Percentiles rank a stretch among this genome's conserved stretches.
Conservation (phyloP, 2,888 invertebrate species). For the Eupithecia subfuscata region DNA sequence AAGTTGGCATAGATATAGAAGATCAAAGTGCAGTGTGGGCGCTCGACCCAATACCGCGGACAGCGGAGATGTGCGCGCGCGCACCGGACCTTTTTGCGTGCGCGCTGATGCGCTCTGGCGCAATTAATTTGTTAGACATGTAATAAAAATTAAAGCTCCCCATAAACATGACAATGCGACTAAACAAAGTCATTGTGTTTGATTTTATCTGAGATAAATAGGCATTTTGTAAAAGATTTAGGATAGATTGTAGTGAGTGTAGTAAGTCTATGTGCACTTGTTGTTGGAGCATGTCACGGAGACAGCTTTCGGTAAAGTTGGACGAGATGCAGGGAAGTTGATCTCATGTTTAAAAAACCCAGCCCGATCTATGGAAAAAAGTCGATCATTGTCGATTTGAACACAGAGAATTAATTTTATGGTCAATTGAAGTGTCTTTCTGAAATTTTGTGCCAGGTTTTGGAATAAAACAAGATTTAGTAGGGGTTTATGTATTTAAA, state of each 20-base stretch:
- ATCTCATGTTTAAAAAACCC: background rate
- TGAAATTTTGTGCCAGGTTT: slow-evolving; percentile 45
- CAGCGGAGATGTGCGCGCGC: slow-evolving; percentile 68
- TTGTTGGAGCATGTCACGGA: background rate
- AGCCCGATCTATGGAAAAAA: background rate
- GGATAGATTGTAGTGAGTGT: background rate
- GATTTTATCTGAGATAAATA: background rate
- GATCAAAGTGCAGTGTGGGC: slow-evolving; percentile 83
- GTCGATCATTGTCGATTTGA: background rate
- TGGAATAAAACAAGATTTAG: slow-evolving; percentile 72
- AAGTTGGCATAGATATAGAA: slow-evolving; percentile 81
- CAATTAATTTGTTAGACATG: slow-evolving; percentile 60
- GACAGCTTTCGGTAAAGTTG: background rate
- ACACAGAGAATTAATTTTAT: background rate
- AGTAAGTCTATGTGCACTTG: background rate
- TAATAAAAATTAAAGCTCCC: slow-evolving; percentile 57
- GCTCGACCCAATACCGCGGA: slow-evolving; percentile 79
- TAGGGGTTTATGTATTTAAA: slow-evolving; percentile 71
- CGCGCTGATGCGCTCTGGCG: slow-evolving; percentile 54
- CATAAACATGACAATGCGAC: slow-evolving; percentile 35
- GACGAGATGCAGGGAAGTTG: background rate
- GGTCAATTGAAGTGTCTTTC: background rate
- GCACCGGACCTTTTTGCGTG: slow-evolving; percentile 70
- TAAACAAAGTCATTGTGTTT: slow-evolving; percentile 6
- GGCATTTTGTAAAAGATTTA: background rate